phyloP scores from a whole-genome alignment of 2,888 invertebrate species.

The Ischnura elegans region DNA sequence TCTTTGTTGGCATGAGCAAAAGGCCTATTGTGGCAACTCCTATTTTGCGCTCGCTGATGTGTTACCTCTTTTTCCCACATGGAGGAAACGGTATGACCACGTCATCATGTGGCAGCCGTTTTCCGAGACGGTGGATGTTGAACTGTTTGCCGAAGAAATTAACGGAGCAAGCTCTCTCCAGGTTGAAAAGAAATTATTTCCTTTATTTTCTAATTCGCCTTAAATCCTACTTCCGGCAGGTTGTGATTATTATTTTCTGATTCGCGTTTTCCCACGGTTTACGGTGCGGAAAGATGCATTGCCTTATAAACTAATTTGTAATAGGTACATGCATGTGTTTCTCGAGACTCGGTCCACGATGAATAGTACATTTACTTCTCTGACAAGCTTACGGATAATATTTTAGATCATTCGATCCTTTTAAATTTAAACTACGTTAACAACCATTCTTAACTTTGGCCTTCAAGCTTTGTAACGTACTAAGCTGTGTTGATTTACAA shows the following conservation, averaged over 20 bases:
- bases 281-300: too few relatives aligned
- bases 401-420: too few relatives aligned
- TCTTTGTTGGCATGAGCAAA: background rate
- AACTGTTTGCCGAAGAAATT: background rate
- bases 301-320: too few relatives aligned
- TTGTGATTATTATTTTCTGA: background rate
- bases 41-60: background rate
- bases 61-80: background rate
- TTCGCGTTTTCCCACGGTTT: too few relatives aligned
- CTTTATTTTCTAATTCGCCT: background rate
- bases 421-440: too few relatives aligned
- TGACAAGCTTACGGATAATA: too few relatives aligned
- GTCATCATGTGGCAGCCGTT: background rate
- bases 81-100: background rate
- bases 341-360: too few relatives aligned
- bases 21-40: background rate
- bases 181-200: background rate
- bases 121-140: background rate
- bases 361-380: too few relatives aligned
- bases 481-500: too few relatives aligned
- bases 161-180: background rate
- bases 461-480: too few relatives aligned
- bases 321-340: too few relatives aligned
- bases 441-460: too few relatives aligned
- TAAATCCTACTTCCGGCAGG: background rate